Evolutionary conservation across 1,140 invertebrate species (phyloP), one percentile per base, ranked within the genome.

Genomic region (Anastatus disparis): DNA sequence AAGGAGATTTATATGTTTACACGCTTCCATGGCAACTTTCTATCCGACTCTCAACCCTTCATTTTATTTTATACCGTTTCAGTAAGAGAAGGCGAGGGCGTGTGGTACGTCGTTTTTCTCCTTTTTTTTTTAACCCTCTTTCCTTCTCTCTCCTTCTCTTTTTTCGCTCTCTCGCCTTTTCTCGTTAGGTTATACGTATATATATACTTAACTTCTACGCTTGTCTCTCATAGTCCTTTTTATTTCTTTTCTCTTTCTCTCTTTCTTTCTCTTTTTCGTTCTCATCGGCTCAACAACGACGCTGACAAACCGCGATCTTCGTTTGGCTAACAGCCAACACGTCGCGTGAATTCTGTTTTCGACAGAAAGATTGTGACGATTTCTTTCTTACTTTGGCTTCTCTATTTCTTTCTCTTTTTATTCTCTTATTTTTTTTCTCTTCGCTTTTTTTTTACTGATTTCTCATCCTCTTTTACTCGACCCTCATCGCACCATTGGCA

Each of bases 1-100:
- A 58, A 58, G 70, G 76, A 80, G 81, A 84, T 84, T 84, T 83
- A 84, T 84, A 82, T 84, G 82, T 84, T 84, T 84, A 84, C 82
- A 82, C 77, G 82, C 72, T 80, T 73, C 77, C 77, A 78, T 78
- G 73, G 80, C 74, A 83, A 84, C 82, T 83, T 84, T 83, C 80
- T 80, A 78, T 79, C 75, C 58, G 74, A 77, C 75, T 77, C 70
- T 69, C 75, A 75, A 76, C 63, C 74, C 65, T 75, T 74, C 73
- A 74, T 81, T 82, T 83, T 78, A 83, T 82, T 81, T 79, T 77
- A 81, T 73, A 73, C n/a, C n/a, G n/a, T n/a, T n/a, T n/a, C n/a
- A n/a, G n/a, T n/a, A n/a, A n/a, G n/a, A n/a, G n/a, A n/a, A n/a
- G n/a, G n/a, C n/a, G n/a, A n/a, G n/a, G n/a, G n/a, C n/a, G n/a